Base-by-base conservation (phyloP, 2,888 invertebrate genomes). In the Scaptomyza reducta region DNA sequence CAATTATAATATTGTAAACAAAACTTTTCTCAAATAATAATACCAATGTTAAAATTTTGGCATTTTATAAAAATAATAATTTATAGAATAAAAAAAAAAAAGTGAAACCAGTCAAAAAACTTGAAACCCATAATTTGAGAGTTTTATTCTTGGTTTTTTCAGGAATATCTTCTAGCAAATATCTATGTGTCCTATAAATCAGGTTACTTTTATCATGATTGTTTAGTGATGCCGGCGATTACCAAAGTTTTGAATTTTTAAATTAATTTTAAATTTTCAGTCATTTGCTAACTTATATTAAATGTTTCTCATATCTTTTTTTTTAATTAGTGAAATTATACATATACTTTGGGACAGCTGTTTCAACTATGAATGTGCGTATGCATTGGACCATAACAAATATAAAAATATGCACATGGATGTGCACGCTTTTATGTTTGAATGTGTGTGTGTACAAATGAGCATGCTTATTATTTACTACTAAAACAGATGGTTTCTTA, bases 401-500 rank as follows among this genome's bases (percentile, higher is more conserved):
- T 10, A 40, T 16, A 16, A 10, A 4, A 16, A 40, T 13, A 40
- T 40, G 40, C 16, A 40, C 14, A 10, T 18, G 2, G 6, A 2
- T 64, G 41, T 50, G 40, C 16, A 5, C 18, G 25, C 11, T 3
- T 44, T 27, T 40, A 10, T 50, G 25, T 38, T 13, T 33, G 11
- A 18, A 13, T 25, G 22, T 25, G 14, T 55, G 31, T 27, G 31
- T 49, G 16, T 14, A 22, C 16, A 40, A 31, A 31, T 14, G n/a
- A 38, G 49, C 44, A 57, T 47, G 14, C 62, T 70, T 44, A 44
- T 49, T 70, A 72, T 70, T 66, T 66, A 60, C 38, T 31, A 29
- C 25, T 16, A n/a, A 47, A 71, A 73, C 71, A 71, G 53, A 61
- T 71, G 74, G 54, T 67, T 73, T 61, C 71, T 71, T 71, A 71